Evolutionary conservation across 2,888 invertebrate genomes (phyloP).

Genomic region (Cremastinae sp.): DNA sequence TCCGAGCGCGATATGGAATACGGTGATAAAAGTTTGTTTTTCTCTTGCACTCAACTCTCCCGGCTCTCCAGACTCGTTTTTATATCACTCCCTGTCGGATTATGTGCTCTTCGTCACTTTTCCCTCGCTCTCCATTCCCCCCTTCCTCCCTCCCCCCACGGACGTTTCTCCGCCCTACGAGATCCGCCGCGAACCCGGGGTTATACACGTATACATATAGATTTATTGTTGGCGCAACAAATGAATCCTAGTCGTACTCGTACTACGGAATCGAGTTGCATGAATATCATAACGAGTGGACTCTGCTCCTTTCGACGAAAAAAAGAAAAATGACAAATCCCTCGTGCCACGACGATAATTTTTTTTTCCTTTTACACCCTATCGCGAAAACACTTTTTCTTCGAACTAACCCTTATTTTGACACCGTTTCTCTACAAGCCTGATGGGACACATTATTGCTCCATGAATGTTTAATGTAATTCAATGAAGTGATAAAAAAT

Average conservation of each 20-base stretch:
- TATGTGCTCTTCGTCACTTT: conserved; percentile 22
- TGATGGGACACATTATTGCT: too few species aligned
- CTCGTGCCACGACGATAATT: not conserved
- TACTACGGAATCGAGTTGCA: conserved; percentile 19
- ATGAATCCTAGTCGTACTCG: conserved; percentile 25
- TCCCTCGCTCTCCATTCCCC: not conserved
- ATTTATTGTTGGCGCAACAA: conserved; percentile 41
- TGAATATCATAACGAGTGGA: conserved; percentile 22
- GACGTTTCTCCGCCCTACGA: not conserved
- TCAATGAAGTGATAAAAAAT: too few species aligned
- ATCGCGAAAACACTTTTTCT: too few species aligned
- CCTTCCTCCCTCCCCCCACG: too few species aligned
- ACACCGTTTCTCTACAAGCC: too few species aligned
- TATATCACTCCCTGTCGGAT: conserved; percentile 25
- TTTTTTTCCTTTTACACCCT: not conserved
- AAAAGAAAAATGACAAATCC: not conserved
- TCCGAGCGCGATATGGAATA: conserved; percentile 7
- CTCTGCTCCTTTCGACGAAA: not conserved
- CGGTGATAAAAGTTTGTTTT: conserved; percentile 10
- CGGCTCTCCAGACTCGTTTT: not conserved
- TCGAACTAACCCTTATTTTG: too few species aligned
- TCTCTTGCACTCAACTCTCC: not conserved
- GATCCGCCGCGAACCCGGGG: too few species aligned
- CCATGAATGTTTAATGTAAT: too few species aligned
- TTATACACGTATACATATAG: not conserved